Percentiles rank a stretch among this genome's conserved stretches.
Evolutionary conservation across 2,797 vertebrate genomes (phyloP).

Genomic region (Sarcophilus harrisii): DNA sequence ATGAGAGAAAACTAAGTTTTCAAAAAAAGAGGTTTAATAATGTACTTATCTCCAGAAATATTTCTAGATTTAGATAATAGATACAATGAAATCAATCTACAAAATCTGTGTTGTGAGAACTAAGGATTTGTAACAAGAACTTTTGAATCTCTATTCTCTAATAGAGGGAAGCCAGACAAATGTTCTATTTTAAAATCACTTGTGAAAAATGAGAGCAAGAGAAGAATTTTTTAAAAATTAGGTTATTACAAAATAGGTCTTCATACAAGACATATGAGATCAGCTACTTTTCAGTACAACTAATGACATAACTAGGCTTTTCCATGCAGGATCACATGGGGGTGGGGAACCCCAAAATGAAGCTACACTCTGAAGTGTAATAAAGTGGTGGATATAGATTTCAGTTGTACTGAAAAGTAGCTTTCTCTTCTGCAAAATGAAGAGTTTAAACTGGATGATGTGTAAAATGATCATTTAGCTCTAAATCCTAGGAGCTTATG

Average conservation of each 20-base stretch:
- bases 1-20: constrained; percentile 3
- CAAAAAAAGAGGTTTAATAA: constrained; percentile 17
- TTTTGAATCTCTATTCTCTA: background rate
- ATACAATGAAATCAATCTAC: background rate
- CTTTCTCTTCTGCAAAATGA: background rate
- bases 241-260: background rate
- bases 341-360: background rate
- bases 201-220: background rate
- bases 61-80: background rate
- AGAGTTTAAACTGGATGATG: background rate
- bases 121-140: background rate
- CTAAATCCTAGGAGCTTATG: background rate
- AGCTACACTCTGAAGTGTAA: background rate
- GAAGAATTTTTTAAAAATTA: background rate
- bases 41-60: background rate
- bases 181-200: background rate
- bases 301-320: background rate
- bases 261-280: background rate
- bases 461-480: background rate
- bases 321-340: background rate
- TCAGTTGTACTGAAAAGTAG: background rate
- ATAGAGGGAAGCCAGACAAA: background rate
- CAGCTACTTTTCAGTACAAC: background rate
- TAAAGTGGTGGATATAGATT: background rate
- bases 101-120: background rate